These are phyloP conservation scores for Spea hammondii DNA, from an alignment of 2,797 vertebrate genomes.

Conservation along the genomic window DNA sequence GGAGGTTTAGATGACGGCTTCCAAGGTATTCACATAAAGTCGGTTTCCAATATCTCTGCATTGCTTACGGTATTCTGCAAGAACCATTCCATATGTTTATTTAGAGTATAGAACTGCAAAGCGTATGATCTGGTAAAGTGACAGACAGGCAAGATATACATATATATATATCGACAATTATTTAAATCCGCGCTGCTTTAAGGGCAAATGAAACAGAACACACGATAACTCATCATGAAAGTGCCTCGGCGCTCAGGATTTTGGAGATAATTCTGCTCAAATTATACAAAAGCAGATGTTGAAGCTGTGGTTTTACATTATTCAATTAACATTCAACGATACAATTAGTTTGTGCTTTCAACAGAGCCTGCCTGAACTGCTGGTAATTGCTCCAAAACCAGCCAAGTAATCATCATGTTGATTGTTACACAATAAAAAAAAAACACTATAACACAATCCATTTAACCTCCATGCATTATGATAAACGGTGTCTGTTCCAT, in stretches of 20 bases:
- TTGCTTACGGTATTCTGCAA: no score
- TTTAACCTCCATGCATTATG: neutral
- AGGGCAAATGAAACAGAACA: neutral
- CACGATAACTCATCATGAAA: neutral
- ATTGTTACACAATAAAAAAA: constrained; percentile 1
- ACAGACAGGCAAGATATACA: no score
- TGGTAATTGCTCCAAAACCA: constrained; percentile 1
- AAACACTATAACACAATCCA: neutral
- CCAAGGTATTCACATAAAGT: no score
- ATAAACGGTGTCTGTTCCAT: neutral
- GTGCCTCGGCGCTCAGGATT: neutral
- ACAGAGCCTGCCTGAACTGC: neutral
- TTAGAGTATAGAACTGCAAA: no score
- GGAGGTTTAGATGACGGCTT: no score
- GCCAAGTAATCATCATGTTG: constrained; percentile 7
- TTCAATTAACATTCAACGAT: constrained; percentile 35
- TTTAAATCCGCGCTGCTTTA: no score
- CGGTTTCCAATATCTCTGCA: no score
- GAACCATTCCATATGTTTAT: no score
- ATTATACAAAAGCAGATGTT: constrained; percentile 37
- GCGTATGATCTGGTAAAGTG: no score
- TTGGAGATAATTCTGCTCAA: neutral
- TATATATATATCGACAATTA: no score
- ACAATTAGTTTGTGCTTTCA: constrained; percentile 34
- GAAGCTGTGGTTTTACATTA: constrained; percentile 29